These are phyloP conservation scores for Limnodromus scolopaceus DNA, from an alignment of 2,797 vertebrate species.

Conservation along the genomic window DNA sequence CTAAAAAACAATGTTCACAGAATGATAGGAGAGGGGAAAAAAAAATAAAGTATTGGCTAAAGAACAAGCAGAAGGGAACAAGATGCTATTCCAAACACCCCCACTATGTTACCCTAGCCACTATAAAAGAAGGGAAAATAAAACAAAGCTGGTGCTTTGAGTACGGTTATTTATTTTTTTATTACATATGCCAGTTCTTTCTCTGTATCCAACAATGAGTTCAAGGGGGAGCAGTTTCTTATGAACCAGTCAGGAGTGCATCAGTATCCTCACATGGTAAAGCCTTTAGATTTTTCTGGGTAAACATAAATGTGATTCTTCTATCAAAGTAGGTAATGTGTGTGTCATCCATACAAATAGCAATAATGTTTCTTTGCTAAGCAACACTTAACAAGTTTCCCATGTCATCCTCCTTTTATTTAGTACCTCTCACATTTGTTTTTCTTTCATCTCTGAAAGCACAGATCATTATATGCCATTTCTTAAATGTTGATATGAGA, in stretches of 20 bases:
- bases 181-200: background rate
- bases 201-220: background rate
- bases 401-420: background rate
- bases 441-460: conserved; percentile 54
- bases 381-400: conserved; percentile 6
- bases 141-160: background rate
- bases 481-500: background rate
- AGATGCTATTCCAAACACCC: background rate
- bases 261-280: background rate
- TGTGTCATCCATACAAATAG: background rate
- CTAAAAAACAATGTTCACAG: background rate
- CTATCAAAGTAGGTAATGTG: background rate
- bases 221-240: background rate
- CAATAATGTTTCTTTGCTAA: background rate
- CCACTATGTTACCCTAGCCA: background rate
- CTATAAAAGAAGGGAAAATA: background rate
- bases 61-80: background rate
- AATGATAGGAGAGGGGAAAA: background rate
- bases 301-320: background rate
- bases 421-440: conserved; percentile 27
- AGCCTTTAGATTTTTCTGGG: background rate
- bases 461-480: conserved; percentile 20
- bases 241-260: background rate
- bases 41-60: background rate
- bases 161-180: background rate